phyloP scores from a whole-genome alignment of 2,797 vertebrate genomes.

The Pseudomugil gertrudae region DNA sequence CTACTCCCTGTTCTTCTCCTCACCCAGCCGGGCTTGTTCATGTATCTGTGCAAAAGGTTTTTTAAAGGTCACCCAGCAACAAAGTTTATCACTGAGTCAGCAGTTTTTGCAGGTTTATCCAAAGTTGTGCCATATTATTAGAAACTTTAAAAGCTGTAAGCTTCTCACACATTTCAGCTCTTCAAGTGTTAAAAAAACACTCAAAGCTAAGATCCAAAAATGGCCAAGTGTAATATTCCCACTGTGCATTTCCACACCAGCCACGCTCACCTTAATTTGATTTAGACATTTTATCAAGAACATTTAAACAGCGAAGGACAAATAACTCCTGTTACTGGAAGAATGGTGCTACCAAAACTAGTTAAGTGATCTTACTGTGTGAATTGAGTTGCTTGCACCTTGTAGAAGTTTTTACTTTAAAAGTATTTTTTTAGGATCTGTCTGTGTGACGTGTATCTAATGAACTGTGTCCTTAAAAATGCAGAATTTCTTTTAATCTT shows the following conservation, averaged over 20 bases:
- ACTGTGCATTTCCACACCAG: background rate
- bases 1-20: background rate
- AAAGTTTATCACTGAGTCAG: background rate
- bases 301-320: background rate
- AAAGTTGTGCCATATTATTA: background rate
- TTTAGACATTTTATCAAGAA: background rate
- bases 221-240: background rate
- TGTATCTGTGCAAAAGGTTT: background rate
- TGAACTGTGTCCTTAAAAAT: background rate
- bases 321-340: background rate
- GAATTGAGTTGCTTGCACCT: background rate
- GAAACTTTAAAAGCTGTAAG: background rate
- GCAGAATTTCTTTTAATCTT: too few species aligned
- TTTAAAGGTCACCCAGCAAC: background rate
- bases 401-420: background rate
- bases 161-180: background rate
- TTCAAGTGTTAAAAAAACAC: background rate
- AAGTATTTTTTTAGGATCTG: background rate
- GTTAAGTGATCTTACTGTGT: constrained; percentile 1
- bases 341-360: background rate
- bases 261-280: background rate
- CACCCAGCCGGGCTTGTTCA: background rate
- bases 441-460: background rate
- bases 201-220: background rate
- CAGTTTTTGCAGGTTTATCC: background rate